Percentiles rank a stretch among this genome's conserved stretches.
Conservation (phyloP, 2,113 vertebrate genomes). For the Zootoca vivipara region DNA sequence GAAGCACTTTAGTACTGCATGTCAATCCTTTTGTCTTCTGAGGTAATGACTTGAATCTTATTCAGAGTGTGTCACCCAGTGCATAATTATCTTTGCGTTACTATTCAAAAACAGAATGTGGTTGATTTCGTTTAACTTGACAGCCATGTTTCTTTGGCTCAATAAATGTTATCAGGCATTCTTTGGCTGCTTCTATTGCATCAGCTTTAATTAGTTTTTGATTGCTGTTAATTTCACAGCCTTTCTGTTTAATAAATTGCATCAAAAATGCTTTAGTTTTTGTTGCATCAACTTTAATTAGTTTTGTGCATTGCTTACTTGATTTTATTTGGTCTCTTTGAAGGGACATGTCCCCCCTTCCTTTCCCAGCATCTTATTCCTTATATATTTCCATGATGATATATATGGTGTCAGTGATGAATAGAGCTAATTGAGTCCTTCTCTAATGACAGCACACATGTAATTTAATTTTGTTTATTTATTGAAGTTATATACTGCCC, state of each 20-base stretch:
- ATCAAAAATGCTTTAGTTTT: slow-evolving; percentile 75
- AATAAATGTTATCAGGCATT: slow-evolving; percentile 81
- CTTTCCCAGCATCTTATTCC: slow-evolving; percentile 51
- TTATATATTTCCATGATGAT: slow-evolving; percentile 52
- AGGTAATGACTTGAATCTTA: slow-evolving; percentile 78
- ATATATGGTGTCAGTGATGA: slow-evolving; percentile 38
- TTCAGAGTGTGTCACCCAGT: slow-evolving; percentile 66
- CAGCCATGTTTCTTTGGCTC: slow-evolving; percentile 77
- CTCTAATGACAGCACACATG: not conserved
- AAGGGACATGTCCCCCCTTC: slow-evolving; percentile 32
- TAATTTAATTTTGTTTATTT: too few relatives aligned
- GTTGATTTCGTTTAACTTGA: slow-evolving; percentile 75
- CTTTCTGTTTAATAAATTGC: slow-evolving; percentile 80
- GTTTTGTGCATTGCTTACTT: slow-evolving; percentile 75
- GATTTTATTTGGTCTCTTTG: slow-evolving; percentile 67
- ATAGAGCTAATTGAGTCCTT: slow-evolving; percentile 12
- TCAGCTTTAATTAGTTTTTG: slow-evolving; percentile 84
- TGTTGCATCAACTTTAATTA: slow-evolving; percentile 80
- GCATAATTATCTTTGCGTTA: slow-evolving; percentile 71
- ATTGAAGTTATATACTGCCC: too few relatives aligned
- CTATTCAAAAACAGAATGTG: slow-evolving; percentile 69
- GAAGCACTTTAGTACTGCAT: slow-evolving; percentile 61
- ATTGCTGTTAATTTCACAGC: slow-evolving; percentile 85
- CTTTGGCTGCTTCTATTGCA: slow-evolving; percentile 75
- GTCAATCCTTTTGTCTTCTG: slow-evolving; percentile 66